A percentile compares a stretch with the other conserved stretches of the same genome.
Evolutionary conservation across 2,113 vertebrate genomes (phyloP).

Genomic region (Notechis scutatus): DNA sequence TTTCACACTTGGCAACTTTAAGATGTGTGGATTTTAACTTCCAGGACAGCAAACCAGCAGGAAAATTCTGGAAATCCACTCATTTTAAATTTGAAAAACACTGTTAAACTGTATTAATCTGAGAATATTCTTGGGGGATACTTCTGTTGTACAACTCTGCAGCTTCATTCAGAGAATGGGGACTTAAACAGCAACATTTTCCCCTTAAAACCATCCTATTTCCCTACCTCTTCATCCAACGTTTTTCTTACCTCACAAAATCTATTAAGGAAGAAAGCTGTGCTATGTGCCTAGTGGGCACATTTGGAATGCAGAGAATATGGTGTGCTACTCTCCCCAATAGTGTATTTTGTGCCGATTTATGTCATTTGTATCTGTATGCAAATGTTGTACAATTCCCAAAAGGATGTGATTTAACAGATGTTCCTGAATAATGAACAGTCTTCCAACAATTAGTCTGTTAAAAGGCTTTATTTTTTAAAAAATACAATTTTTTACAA

Average conservation of each 20-base stretch:
- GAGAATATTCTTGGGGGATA: neutral
- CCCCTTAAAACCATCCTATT: neutral
- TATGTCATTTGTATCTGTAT: neutral
- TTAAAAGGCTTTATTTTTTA: neutral
- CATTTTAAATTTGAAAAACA: neutral
- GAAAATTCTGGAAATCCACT: neutral
- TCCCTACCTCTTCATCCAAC: neutral
- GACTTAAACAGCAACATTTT: neutral
- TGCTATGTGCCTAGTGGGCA: neutral
- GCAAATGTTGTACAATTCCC: neutral
- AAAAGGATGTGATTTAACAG: neutral
- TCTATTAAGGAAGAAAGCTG: neutral
- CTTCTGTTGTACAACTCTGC: neutral
- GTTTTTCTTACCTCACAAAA: neutral
- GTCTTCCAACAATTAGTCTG: neutral
- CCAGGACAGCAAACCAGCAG: neutral
- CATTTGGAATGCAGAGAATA: neutral
- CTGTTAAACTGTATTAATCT: neutral
- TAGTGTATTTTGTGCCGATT: neutral
- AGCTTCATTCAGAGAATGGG: neutral
- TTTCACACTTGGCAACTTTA: neutral
- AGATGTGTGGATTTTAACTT: neutral
- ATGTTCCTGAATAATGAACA: neutral
- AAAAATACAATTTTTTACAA: neutral
- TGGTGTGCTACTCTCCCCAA: neutral